Conservation (phyloP, 2,797 vertebrate genomes). For the Holocentrus rufus region DNA sequence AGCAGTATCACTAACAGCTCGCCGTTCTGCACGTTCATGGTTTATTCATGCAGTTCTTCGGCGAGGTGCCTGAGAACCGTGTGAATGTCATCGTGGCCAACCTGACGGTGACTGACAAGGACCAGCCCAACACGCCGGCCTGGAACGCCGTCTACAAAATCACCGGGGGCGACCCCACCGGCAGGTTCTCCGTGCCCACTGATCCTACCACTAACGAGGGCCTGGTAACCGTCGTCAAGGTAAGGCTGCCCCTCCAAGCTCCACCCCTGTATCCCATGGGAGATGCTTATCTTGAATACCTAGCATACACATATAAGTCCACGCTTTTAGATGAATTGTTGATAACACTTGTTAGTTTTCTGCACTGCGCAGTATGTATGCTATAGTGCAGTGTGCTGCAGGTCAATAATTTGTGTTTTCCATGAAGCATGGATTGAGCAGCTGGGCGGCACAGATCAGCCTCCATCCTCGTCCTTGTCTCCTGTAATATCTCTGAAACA, state of each 20-base stretch:
- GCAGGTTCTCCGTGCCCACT: constrained; percentile 91
- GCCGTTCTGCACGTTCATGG: constrained; percentile 61
- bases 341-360: not conserved
- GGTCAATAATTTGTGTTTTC: not conserved
- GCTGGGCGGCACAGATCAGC: too few species aligned
- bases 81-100: constrained; percentile 94
- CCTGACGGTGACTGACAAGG: constrained; percentile 94
- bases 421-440: not conserved
- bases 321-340: not conserved
- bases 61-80: constrained; percentile 94
- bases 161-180: constrained; percentile 89
- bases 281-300: constrained; percentile 15
- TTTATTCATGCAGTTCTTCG: constrained; percentile 89
- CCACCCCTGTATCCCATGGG: constrained; percentile 13
- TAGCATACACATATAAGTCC: not conserved
- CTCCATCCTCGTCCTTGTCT: too few species aligned
- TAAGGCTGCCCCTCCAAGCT: constrained; percentile 67
- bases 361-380: not conserved
- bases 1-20: constrained; percentile 72
- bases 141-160: constrained; percentile 94
- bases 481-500: not conserved
- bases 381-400: not conserved
- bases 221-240: constrained; percentile 96
- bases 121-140: constrained; percentile 92
- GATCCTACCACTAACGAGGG: constrained; percentile 95